Evolutionary conservation across 2,888 invertebrate genomes (phyloP), one percentile per base, ranked within the genome.

Genomic region (Hyppa rectilinea): DNA sequence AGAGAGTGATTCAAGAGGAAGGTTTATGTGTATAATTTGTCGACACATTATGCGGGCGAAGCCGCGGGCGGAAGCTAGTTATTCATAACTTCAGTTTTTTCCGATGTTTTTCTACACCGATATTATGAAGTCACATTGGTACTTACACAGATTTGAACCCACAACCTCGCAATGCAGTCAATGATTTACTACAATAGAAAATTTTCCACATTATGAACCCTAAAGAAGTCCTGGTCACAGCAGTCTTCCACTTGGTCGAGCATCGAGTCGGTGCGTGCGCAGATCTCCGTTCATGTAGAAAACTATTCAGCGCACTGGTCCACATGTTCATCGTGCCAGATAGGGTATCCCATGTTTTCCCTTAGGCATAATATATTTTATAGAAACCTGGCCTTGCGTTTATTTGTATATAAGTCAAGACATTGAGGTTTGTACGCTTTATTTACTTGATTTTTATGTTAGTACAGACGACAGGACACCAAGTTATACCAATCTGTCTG

Each of bases 291-390:
- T 89, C 90, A 87, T 71, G 87, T 85, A 83, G 87, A 91, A 91
- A 90, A 88, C 78, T 86, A 89, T 87, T 88, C 87, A 75, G 78
- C 79, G 81, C 87, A 84, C 60, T 82, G 87, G 81, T 71, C 87
- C 88, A 87, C 84, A 85, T 89, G 86, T 69, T 73, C 74, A 80
- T 34, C 53, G 71, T 45, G 71, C 61, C 58, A 50, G 26, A 36
- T 66, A 55, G 17, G 31, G 52, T 62, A 40, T 64, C 72, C 64
- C 75, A 29, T 52, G 52, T 71, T 81, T 84, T 77, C 55, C 71
- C 66, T 74, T 38, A 12, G 6, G 26, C 29, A 31, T 9, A 6
- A 12, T 34, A 4, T 34, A 9, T 23, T 63, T 40, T 56, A 38
- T 40, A 45, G 26, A 6, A 26, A 63, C 20, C 31, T 14, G 23